These are phyloP conservation scores for Telenomus remus DNA, from an alignment of 1,140 invertebrate species.

Conservation along the genomic window DNA sequence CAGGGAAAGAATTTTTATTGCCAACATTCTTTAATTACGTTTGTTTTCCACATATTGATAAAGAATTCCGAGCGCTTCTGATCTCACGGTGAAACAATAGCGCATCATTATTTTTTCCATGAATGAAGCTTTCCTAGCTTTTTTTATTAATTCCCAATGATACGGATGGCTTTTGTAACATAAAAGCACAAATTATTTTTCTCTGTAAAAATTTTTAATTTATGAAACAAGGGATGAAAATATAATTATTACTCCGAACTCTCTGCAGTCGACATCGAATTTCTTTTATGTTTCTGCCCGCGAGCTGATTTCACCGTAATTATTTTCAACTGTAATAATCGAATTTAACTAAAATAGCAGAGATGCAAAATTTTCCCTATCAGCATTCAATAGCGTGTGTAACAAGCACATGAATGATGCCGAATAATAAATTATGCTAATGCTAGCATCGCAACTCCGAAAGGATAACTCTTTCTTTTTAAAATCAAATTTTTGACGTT, in stretches of 20 bases:
- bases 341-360: background rate
- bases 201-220: no score
- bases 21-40: slow-evolving; percentile 34
- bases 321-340: background rate
- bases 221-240: no score
- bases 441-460: slow-evolving; percentile 38
- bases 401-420: slow-evolving; percentile 28
- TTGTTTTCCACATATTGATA: slow-evolving; percentile 24
- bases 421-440: slow-evolving; percentile 53
- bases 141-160: no score
- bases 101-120: slow-evolving; percentile 10
- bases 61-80: slow-evolving; percentile 24
- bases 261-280: no score
- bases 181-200: no score
- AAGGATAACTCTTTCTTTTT: slow-evolving; percentile 34
- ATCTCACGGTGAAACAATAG: slow-evolving; percentile 10
- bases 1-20: slow-evolving; percentile 29
- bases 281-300: no score
- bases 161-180: no score
- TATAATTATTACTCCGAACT: no score
- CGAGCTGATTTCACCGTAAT: background rate
- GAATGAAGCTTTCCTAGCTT: no score
- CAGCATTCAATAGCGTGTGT: slow-evolving; percentile 25
- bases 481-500: slow-evolving; percentile 49
- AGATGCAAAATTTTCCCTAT: slow-evolving; percentile 2